These are phyloP conservation scores for Pelecanus crispus DNA, from an alignment of 2,113 vertebrate genomes.

Conservation along the genomic window DNA sequence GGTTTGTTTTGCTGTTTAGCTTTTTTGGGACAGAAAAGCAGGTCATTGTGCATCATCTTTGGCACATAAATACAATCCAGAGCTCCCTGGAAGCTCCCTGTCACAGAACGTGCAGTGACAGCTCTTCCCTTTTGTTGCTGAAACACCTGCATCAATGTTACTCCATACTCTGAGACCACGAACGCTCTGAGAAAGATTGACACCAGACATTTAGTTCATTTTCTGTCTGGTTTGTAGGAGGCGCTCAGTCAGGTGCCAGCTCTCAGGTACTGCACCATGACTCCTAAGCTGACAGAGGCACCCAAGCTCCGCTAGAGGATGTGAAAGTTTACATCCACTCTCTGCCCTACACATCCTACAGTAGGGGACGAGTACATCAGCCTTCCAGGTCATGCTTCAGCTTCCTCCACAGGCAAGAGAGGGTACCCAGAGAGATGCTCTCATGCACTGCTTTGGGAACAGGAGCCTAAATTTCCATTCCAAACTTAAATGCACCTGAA, in stretches of 20 bases:
- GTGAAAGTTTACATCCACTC: background rate
- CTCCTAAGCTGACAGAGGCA: background rate
- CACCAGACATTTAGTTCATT: background rate
- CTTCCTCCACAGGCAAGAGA: background rate
- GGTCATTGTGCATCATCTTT: background rate
- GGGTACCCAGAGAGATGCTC: background rate
- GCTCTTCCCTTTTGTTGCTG: background rate
- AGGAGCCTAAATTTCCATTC: background rate
- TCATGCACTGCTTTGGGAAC: background rate
- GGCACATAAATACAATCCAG: background rate
- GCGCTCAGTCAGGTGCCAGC: background rate
- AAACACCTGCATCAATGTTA: background rate
- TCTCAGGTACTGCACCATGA: rapidly evolving
- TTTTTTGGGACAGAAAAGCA: background rate
- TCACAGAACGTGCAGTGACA: background rate
- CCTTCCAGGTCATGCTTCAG: background rate
- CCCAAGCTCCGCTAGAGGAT: background rate
- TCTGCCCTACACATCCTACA: background rate
- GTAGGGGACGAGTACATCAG: rapidly evolving
- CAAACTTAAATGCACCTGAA: background rate
- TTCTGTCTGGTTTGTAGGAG: background rate
- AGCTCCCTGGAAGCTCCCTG: background rate
- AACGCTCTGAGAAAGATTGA: background rate
- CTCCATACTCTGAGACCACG: background rate
- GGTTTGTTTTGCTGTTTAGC: background rate